Evolutionary conservation across 2,888 invertebrate species (phyloP).

Genomic region (Trichogramma evanescens): DNA sequence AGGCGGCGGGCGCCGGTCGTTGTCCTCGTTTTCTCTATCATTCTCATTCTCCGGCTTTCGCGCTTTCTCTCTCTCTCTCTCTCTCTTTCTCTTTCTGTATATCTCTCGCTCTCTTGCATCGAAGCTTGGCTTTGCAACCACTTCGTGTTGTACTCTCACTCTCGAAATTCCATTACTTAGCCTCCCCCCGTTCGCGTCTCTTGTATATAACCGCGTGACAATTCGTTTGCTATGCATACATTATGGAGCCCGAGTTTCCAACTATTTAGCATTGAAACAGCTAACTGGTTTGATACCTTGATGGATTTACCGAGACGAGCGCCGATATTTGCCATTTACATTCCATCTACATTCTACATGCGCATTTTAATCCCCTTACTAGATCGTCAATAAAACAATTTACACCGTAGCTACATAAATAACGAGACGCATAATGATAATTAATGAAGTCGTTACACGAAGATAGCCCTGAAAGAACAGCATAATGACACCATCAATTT

Average conservation of each 20-base stretch:
- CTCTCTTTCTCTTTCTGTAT: conserved; percentile 20
- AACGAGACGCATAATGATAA: neutral
- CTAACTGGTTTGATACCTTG: too few relatives aligned
- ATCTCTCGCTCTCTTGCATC: conserved; percentile 16
- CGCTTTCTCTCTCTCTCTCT: conserved; percentile 20
- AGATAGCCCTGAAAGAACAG: neutral
- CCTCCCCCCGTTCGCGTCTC: conserved; percentile 7
- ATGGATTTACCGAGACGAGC: too few relatives aligned
- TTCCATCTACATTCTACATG: too few relatives aligned
- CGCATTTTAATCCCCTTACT: too few relatives aligned
- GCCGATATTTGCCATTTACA: too few relatives aligned
- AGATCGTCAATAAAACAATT: neutral
- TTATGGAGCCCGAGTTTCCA: too few relatives aligned
- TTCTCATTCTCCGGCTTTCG: conserved; percentile 11
- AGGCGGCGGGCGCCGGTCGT: conserved; percentile 23
- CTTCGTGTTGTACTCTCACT: conserved; percentile 41
- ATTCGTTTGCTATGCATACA: too few relatives aligned
- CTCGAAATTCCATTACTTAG: conserved; percentile 41
- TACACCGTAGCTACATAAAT: neutral
- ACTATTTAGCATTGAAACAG: too few relatives aligned
- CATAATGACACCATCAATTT: neutral
- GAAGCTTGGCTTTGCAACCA: conserved; percentile 26
- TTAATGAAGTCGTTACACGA: neutral
- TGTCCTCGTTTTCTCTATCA: conserved; percentile 23
- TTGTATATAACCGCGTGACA: too few relatives aligned